phyloP scores from a whole-genome alignment of 2,888 invertebrate genomes.

The Microplitis deprimator region DNA sequence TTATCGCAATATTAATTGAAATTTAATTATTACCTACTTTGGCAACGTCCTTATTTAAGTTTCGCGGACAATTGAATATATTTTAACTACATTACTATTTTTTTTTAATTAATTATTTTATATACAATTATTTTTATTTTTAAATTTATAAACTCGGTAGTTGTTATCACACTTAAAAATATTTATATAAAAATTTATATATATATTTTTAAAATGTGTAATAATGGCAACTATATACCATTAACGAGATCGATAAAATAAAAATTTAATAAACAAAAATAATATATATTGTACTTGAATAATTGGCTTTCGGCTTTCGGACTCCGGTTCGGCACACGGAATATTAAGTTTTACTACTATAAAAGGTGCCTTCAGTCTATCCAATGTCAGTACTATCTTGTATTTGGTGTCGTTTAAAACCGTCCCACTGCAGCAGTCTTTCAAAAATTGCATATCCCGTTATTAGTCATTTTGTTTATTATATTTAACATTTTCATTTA shows the following conservation, averaged over 20 bases:
- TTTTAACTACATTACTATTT: constrained; percentile 41
- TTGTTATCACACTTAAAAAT: background rate
- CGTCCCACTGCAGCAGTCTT: constrained; percentile 68
- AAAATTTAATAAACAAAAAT: constrained; percentile 26
- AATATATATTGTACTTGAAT: constrained; percentile 40
- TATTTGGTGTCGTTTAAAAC: constrained; percentile 72
- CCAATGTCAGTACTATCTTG: constrained; percentile 72
- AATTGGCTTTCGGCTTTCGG: constrained; percentile 53
- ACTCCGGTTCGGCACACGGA: constrained; percentile 63
- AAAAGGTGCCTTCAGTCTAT: constrained; percentile 71
- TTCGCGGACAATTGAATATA: constrained; percentile 45
- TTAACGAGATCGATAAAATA: constrained; percentile 48
- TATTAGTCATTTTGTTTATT: constrained; percentile 36
- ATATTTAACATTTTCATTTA: constrained; percentile 42
- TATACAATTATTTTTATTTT: constrained; percentile 27
- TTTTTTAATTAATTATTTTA: constrained; percentile 31
- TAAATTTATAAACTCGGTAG: constrained; percentile 8
- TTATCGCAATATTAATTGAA: constrained; percentile 45
- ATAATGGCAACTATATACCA: constrained; percentile 50
- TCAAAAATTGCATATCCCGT: constrained; percentile 63
- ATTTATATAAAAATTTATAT: too few relatives aligned
- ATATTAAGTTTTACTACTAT: constrained; percentile 68
- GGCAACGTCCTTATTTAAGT: constrained; percentile 46
- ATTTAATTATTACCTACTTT: constrained; percentile 52
- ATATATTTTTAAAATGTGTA: constrained; percentile 27